A percentile compares a stretch with the other conserved stretches of the same genome.
phyloP scores from a whole-genome alignment of 2,113 vertebrate species.

The Cygnus atratus region DNA sequence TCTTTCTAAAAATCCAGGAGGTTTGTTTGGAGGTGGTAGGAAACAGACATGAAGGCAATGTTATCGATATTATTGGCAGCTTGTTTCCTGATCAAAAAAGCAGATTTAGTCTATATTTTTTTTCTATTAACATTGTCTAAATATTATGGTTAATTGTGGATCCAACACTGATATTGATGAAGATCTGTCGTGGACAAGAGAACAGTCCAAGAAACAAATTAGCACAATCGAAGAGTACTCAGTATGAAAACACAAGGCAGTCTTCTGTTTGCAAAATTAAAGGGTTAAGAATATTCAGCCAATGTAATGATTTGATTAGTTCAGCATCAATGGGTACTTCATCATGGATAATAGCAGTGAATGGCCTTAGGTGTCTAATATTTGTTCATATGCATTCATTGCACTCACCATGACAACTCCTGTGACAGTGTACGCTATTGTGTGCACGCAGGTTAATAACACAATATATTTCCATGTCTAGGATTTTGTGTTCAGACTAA shows the following conservation, averaged over 20 bases:
- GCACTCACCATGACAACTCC: not conserved
- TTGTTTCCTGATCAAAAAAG: not conserved
- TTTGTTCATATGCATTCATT: not conserved
- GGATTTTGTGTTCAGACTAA: not conserved
- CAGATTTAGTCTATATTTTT: not conserved
- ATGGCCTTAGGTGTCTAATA: not conserved
- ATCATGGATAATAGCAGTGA: not conserved
- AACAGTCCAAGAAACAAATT: not conserved
- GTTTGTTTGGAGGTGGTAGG: not conserved
- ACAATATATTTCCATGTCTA: not conserved
- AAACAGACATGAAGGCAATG: not conserved
- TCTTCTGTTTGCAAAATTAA: not conserved
- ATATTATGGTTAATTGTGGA: not conserved
- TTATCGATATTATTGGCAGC: not conserved
- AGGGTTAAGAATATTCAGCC: not conserved
- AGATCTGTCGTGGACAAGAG: not conserved
- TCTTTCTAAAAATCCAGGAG: not conserved
- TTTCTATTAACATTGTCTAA: not conserved
- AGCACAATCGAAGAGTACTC: not conserved
- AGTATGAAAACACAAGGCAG: not conserved
- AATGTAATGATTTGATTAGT: not conserved
- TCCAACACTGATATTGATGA: not conserved
- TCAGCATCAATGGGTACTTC: not conserved
- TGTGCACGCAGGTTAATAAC: not conserved
- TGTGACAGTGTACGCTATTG: not conserved